Evolutionary conservation across 1,140 invertebrate genomes (phyloP), one percentile per base, ranked within the genome.

Genomic region (Andrena cerasifolii): DNA sequence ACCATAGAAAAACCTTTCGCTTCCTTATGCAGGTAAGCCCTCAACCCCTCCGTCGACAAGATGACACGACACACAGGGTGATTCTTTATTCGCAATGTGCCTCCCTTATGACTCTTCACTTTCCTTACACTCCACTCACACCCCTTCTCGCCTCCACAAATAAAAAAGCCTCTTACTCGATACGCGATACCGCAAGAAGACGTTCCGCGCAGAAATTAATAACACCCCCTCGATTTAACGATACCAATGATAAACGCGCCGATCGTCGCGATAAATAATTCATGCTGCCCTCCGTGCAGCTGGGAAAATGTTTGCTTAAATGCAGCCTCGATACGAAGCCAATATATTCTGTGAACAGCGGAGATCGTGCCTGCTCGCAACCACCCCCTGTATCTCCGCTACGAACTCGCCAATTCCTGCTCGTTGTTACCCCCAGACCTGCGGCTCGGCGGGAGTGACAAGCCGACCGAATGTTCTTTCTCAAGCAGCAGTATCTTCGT

Each of bases 401-500:
- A 18, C 5, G 45, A 36, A 40, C 21, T 5, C 56, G 5, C 31
- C 1, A 28, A 53, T 73, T 43, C 33, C 36, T 12, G 33, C 18
- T 8, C 18, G 18, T 36, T 63, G 33, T 63, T 62, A 36, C 40
- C 28, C 28, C 58, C 40, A 28, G 58, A 36, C 40, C 4, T n/a
- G 7, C 43, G 4, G 28, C 21, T 63, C 12, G 28, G 6, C 18
- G 14, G 47, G 8, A 16, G 8, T n/a, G 53, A 49, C 51, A 62
- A 71, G 16, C 33, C 43, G 24, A 63, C n/a, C 62, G 36, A 36
- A 74, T 33, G 24, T 49, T 81, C n/a, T 54, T 24, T 33, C 24
- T n/a, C 16, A 51, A 53, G 58, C 70, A 77, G 54, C 49, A 40
- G 33, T 21, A 56, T 56, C 68, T 79, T 68, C 51, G 4, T 40